Evolutionary conservation across 2,113 vertebrate genomes (phyloP), one percentile per base, ranked within the genome.

Genomic region (Catagonus wagneri): DNA sequence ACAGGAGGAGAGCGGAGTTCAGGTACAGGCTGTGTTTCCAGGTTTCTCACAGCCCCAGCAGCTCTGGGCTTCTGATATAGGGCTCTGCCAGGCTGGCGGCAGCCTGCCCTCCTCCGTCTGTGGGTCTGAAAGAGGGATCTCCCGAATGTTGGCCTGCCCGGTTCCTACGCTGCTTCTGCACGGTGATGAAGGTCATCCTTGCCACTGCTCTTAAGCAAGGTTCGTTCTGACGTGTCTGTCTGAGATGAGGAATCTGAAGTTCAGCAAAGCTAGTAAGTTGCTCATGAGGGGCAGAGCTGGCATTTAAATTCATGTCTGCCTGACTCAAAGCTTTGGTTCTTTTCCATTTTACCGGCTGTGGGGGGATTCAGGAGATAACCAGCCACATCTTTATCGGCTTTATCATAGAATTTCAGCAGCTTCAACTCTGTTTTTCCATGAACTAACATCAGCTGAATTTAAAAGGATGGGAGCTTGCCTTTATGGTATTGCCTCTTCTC

Each of bases 1-100:
- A 20, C 34, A 69, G 86, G n/a, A 69, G 81, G 69, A 68, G 60
- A 89, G 52, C 72, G 85, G 29, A 60, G 87, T 96, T 86, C 63
- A 94, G 75, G 32, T 66, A 7, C 52, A 63, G 39, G 44, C 75
- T 65, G 39, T 22, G 9, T 89, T 90, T 94, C 74, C 58, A 58
- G 34, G 44, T 79, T 92, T 85, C 13, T 93, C 27, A 9, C 25
- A 9, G 25, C 7, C 71, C 22, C 12, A 3, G 56, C 13, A 1
- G 65, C 32, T 58, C 44, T 32, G 2, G 75, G 61, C 50, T 87
- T 27, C 71, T 78, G 54, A 61, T 71, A 20, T 39, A 19, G 56
- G 69, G 81, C 61, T 39, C 22, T 3, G 9, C 74, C 36, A 39
- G 79, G 75, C 78, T 6, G 2, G 11, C 4, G 83, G 39, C 65